These are phyloP conservation scores for Etheostoma spectabile DNA, from an alignment of 2,113 vertebrate species.

Conservation along the genomic window DNA sequence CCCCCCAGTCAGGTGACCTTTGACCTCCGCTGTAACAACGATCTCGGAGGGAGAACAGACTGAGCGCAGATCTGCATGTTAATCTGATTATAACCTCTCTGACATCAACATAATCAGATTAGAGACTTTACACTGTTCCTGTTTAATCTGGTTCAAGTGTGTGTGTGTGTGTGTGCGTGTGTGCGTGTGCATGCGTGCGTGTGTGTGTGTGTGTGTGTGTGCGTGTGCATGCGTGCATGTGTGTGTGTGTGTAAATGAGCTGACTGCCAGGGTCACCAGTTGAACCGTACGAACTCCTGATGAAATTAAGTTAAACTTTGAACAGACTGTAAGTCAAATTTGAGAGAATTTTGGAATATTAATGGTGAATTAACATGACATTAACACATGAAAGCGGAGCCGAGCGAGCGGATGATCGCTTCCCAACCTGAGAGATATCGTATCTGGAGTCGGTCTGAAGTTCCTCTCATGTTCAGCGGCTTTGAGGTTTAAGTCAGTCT, in stretches of 20 bases:
- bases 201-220: background rate
- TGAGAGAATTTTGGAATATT: slow-evolving; percentile 62
- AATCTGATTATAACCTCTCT: too few species aligned
- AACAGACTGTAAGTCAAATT: slow-evolving; percentile 43
- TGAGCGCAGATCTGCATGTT: too few species aligned
- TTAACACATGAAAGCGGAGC: slow-evolving; percentile 69
- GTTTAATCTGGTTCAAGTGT: slow-evolving; percentile 1
- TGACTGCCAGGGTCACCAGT: slow-evolving; percentile 44
- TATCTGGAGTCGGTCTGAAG: slow-evolving; percentile 45
- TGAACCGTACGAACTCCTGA: slow-evolving; percentile 47
- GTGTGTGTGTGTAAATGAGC: too few species aligned
- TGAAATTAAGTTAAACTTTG: slow-evolving; percentile 67
- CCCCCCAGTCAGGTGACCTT: too few species aligned
- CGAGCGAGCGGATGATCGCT: slow-evolving; percentile 47
- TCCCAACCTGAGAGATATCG: slow-evolving; percentile 35
- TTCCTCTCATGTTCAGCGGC: slow-evolving; percentile 48
- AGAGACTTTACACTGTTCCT: too few species aligned
- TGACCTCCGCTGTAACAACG: too few species aligned
- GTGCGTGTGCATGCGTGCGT: too few species aligned
- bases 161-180: slow-evolving; percentile 5
- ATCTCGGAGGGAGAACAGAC: too few species aligned
- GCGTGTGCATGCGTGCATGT: too few species aligned
- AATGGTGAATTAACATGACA: slow-evolving; percentile 71
- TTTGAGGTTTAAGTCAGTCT: slow-evolving; percentile 13
- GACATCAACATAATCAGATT: too few species aligned